phyloP scores from a whole-genome alignment of 2,797 vertebrate genomes.

The Tragelaphus eurycerus region DNA sequence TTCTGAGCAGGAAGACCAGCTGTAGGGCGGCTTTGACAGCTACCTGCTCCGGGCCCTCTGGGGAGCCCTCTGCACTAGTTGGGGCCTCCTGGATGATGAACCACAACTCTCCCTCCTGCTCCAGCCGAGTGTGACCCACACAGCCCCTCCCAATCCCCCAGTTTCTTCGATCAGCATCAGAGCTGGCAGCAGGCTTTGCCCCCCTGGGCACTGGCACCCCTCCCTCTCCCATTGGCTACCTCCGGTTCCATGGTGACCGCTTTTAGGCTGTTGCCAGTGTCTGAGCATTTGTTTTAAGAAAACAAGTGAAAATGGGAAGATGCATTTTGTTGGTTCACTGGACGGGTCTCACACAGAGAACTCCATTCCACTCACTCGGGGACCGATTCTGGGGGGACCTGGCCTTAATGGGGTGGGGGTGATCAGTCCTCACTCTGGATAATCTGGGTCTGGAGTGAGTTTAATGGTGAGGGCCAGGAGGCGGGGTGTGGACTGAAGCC shows the following conservation, averaged over 20 bases:
- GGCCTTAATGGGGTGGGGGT: background rate
- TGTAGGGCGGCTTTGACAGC: background rate
- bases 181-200: background rate
- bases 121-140: background rate
- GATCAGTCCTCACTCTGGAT: background rate
- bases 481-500: background rate
- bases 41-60: background rate
- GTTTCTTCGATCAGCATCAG: too few species aligned
- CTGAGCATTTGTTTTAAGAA: background rate
- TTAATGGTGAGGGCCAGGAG: too few species aligned
- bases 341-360: background rate
- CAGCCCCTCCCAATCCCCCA: too few species aligned
- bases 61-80: background rate
- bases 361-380: too few species aligned
- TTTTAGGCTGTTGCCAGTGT: background rate
- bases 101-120: background rate
- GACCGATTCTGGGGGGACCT: background rate
- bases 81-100: rapidly evolving
- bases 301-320: background rate
- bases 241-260: background rate
- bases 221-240: background rate
- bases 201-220: rapidly evolving
- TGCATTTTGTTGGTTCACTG: background rate
- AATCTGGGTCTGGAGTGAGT: background rate
- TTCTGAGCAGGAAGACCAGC: background rate